Evolutionary conservation across 2,888 invertebrate genomes (phyloP), one percentile per base, ranked within the genome.

Genomic region (Thera britannica): DNA sequence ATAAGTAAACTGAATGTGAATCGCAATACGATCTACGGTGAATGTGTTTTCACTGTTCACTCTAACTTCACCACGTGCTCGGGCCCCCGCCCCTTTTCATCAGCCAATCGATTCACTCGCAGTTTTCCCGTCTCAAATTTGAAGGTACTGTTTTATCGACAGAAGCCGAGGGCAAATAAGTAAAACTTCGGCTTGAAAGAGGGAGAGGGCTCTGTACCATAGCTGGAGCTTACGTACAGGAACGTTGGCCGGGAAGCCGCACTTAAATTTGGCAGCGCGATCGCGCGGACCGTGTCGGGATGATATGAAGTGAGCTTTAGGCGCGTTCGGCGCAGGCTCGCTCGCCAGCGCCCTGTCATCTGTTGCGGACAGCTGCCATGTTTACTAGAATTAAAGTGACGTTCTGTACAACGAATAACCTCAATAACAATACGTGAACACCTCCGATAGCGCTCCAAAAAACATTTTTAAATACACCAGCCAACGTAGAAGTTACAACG

Each of bases 361-460:
- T 92, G 92, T 92, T 93, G 91, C 90, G 88, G 82, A 86, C 77
- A 86, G 87, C 90, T 91, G 92, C 92, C 92, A 93, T 93, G 93
- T 92, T 92, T 92, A 93, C 93, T 86, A 88, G 88, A 86, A 83
- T 84, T 83, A 87, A 87, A 89, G 88, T 89, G 92, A 90, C 91
- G 89, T 90, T 87, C 87, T 81, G 84, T 85, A 89, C 92, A 91
- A 91, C 92, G 90, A 92, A 90, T 92, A 93, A 92, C 92, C 92
- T 92, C 87, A 87, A 87, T 81, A 84, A 84, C 81, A 82, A 82
- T 80, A 83, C 80, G 76, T 75, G 84, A 80, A 84, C 81, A 85
- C 77, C 79, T 75, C 75, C 80, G 82, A 86, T 51, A 77, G 79
- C 82, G 80, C 79, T 78, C 79, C 74, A 77, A 78, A 82, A 81